Percentiles rank a stretch among this genome's conserved stretches.
phyloP scores from a whole-genome alignment of 1,140 invertebrate genomes.

The Drosophila rhopaloa region DNA sequence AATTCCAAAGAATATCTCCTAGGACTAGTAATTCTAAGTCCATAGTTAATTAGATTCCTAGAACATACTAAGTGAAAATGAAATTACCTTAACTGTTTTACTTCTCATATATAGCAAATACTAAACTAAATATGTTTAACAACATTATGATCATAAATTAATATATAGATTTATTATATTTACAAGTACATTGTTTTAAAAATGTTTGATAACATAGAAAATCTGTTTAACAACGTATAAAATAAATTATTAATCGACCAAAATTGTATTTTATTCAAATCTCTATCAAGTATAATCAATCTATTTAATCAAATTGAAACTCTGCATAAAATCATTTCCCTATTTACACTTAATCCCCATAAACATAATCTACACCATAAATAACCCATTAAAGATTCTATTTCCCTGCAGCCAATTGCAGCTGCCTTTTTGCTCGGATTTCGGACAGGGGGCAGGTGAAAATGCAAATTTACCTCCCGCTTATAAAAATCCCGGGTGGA shows the following conservation, averaged over 20 bases:
- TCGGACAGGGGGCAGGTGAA: slow-evolving; percentile 28
- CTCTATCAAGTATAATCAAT: not conserved
- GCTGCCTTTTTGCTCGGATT: slow-evolving; percentile 34
- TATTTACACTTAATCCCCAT: slow-evolving; percentile 22
- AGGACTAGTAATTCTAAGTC: not conserved
- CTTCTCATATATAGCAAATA: no score
- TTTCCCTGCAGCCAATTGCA: slow-evolving; percentile 13
- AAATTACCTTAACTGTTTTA: no score
- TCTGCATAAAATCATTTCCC: not conserved
- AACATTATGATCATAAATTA: no score
- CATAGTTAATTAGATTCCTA: not conserved
- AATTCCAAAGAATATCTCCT: slow-evolving; percentile 9
- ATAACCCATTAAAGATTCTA: slow-evolving; percentile 25
- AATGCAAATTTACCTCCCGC: slow-evolving; percentile 24
- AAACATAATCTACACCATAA: slow-evolving; percentile 28
- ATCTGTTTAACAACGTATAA: no score
- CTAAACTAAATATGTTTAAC: no score
- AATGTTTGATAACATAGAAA: no score
- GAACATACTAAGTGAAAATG: not conserved
- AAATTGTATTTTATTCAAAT: not conserved
- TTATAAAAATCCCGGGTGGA: slow-evolving; percentile 40
- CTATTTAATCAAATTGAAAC: not conserved
- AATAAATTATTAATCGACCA: no score
- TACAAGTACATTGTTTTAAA: no score
- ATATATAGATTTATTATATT: no score